Conservation (phyloP, 2,797 vertebrate genomes). For the Pseudotriccus pelzelni region DNA sequence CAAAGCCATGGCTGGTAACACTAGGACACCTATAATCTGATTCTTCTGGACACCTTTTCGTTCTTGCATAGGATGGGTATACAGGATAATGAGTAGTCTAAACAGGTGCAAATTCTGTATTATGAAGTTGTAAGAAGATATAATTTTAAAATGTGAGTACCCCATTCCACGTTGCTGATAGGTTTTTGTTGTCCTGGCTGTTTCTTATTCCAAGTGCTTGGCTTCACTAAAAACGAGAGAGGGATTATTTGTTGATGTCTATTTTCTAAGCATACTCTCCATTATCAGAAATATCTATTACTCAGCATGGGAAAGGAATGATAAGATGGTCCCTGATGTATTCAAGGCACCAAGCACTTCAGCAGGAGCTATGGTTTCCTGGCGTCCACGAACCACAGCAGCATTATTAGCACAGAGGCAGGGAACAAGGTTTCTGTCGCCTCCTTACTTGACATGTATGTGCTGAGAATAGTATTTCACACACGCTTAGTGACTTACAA, state of each 20-base stretch:
- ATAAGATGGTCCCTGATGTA: neutral
- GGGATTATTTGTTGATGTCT: neutral
- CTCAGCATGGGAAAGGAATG: neutral
- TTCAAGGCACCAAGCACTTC: neutral
- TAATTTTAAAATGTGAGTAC: neutral
- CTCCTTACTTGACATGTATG: neutral
- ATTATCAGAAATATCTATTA: neutral
- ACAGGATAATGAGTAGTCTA: neutral
- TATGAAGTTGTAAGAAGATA: neutral
- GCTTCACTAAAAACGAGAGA: neutral
- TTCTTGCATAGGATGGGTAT: neutral
- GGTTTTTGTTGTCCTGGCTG: neutral
- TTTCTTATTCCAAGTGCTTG: neutral
- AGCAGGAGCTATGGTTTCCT: neutral
- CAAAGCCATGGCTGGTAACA: neutral
- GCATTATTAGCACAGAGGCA: neutral
- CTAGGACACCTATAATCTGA: neutral
- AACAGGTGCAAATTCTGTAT: neutral
- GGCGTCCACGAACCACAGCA: rapidly evolving
- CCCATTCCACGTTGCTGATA: neutral
- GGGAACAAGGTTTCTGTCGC: neutral
- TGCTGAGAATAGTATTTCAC: neutral
- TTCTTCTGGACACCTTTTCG: neutral
- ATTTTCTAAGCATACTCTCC: neutral
- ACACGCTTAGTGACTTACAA: neutral